Conservation (phyloP, 2,888 invertebrate genomes). For the Caenorhabditis afra region DNA sequence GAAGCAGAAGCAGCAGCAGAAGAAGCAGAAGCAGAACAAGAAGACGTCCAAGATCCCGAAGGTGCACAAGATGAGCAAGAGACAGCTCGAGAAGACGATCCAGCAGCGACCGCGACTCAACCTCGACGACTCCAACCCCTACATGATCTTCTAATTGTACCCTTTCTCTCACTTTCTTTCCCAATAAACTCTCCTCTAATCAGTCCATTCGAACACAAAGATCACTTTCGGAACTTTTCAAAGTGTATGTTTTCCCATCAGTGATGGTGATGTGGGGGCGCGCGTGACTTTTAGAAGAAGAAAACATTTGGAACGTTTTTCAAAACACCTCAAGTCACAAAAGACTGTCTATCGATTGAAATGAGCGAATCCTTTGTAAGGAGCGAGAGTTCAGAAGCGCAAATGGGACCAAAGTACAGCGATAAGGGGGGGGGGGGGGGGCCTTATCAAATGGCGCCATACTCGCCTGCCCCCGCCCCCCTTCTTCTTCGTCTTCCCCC, state of each 20-base stretch:
- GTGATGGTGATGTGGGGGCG: too few species aligned
- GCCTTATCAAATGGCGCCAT: constrained; percentile 44
- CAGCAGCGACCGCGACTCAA: neutral
- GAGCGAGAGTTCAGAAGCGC: neutral
- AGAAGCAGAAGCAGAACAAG: constrained; percentile 4
- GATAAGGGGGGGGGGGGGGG: constrained; percentile 2
- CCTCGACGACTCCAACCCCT: constrained; percentile 21
- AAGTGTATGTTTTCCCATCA: neutral
- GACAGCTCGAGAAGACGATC: neutral
- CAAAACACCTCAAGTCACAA: too few species aligned
- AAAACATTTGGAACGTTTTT: neutral
- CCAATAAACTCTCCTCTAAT: neutral
- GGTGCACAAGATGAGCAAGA: neutral
- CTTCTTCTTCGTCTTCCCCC: constrained; percentile 7
- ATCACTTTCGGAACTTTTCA: constrained; percentile 41
- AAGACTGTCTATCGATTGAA: too few species aligned
- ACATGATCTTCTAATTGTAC: constrained; percentile 10
- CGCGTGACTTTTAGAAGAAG: neutral
- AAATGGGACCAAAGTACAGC: constrained; percentile 32
- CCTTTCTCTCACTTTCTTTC: neutral
- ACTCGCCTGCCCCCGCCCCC: constrained; percentile 12
- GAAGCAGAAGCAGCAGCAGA: neutral
- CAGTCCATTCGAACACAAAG: constrained; percentile 22
- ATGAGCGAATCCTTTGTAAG: too few species aligned
- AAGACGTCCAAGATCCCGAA: neutral